These are phyloP conservation scores for Andrena chrysosceles DNA, from an alignment of 2,888 invertebrate genomes.

Conservation along the genomic window DNA sequence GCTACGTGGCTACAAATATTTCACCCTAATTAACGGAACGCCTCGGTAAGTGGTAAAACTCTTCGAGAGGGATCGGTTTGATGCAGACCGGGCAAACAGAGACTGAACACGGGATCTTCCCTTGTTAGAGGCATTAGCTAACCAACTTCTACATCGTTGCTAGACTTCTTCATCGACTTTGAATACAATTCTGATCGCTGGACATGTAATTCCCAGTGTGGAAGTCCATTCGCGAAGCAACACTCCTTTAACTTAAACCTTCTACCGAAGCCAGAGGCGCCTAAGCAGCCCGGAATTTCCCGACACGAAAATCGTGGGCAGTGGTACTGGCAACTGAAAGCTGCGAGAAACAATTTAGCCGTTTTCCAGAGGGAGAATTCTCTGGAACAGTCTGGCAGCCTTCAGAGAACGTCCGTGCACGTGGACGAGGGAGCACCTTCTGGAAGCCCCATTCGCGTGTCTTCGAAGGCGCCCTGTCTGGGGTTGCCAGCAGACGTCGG, in stretches of 20 bases:
- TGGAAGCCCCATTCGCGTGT: not conserved
- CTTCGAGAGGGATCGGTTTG: no score
- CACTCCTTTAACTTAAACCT: not conserved
- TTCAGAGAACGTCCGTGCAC: not conserved
- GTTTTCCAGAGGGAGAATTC: not conserved
- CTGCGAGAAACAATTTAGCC: constrained; percentile 3
- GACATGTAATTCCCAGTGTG: no score
- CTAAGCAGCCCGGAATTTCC: not conserved
- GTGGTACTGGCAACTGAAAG: not conserved
- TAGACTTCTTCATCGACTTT: no score
- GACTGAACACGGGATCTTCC: no score
- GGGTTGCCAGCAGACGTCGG: not conserved
- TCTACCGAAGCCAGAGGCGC: not conserved
- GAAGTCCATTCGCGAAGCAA: no score
- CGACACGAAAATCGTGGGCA: not conserved
- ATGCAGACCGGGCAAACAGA: no score
- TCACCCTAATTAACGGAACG: no score
- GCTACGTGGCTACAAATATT: no score
- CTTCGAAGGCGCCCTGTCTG: not conserved
- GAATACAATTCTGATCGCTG: no score
- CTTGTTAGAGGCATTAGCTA: no score
- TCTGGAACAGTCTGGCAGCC: not conserved
- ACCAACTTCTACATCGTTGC: no score
- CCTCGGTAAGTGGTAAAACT: no score
- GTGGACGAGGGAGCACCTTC: not conserved